Base-by-base conservation (phyloP, 2,888 invertebrate species). In the Archips xylosteana region DNA sequence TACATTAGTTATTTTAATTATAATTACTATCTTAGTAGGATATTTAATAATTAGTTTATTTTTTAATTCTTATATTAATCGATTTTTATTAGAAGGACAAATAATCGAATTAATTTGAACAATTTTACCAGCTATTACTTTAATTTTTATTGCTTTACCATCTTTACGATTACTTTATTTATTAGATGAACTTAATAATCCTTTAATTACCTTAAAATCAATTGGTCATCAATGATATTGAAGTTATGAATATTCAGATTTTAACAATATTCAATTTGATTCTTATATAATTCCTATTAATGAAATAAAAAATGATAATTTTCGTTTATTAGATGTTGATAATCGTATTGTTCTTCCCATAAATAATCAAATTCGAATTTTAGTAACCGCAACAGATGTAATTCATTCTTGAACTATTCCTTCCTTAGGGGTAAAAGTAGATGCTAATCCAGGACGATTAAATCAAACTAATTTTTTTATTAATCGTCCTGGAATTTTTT, bases 161-260 rank as follows among this genome's bases (percentile, higher is more conserved):
- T 96, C 96, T 0, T 79, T 96, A 80, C 95, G 95, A 45, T 80
- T 69, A 51, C 82, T 96, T 81, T 96, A 96, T 81, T 79, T 96
- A 87, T 82, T 95, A 82, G 96, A 96, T 87, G 96, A 96, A 95
- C 84, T 95, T 82, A 95, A 95, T 88, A 93, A 93, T 61, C 95
- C 95, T 0, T 81, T 92, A 78, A 88, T 96, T 82, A 95, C 96
- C 0, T 82, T 96, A 87, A 96, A 96, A 96, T 88, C 94, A 42
- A 95, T 96, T 88, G 96, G 96, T 0, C 96, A 96, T 84, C 96
- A 96, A 95, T 96, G 96, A 95, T 96, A 95, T 76, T 96, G 96
- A 95, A 95, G 94, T 0, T 96, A 96, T 92, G 96, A 96, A 95
- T 96, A 96, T 80, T 95, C 95, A 67, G 95, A 96, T 84, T 96